Percentiles rank a stretch among this genome's conserved stretches.
Conservation (phyloP, 2,113 vertebrate species). For the Anthoscopus minutus region DNA sequence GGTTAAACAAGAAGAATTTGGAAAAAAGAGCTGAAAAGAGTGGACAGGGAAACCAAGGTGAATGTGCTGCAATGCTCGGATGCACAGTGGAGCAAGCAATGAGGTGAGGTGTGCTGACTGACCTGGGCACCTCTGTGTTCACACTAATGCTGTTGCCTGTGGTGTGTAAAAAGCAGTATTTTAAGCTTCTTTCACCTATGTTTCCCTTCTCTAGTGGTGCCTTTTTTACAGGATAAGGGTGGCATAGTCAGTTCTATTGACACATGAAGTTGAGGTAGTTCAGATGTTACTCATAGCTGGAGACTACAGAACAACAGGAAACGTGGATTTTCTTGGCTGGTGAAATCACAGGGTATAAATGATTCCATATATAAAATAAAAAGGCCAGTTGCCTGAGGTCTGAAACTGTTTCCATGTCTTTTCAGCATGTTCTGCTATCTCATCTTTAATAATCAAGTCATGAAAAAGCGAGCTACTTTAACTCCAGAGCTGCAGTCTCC, state of each 20-base stretch:
- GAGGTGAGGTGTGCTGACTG: background rate
- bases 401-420: conserved; percentile 32
- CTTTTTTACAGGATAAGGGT: background rate
- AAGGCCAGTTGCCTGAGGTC: background rate
- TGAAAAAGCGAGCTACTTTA: conserved; percentile 52
- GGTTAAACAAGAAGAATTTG: background rate
- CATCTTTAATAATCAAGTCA: conserved; percentile 55
- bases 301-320: background rate
- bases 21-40: background rate
- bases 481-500: conserved; percentile 45
- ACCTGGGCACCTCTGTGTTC: background rate
- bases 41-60: background rate
- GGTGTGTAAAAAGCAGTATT: background rate
- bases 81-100: background rate
- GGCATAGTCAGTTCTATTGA: background rate
- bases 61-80: background rate
- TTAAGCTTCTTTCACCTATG: background rate
- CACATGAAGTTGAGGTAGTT: background rate
- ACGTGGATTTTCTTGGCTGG: background rate
- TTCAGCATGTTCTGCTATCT: conserved; percentile 47
- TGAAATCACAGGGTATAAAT: conserved; percentile 24
- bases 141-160: background rate
- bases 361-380: conserved; percentile 29
- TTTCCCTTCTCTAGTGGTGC: background rate
- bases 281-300: background rate